Evolutionary conservation across 2,888 invertebrate genomes (phyloP).

Genomic region (Hoplodrina ambigua): DNA sequence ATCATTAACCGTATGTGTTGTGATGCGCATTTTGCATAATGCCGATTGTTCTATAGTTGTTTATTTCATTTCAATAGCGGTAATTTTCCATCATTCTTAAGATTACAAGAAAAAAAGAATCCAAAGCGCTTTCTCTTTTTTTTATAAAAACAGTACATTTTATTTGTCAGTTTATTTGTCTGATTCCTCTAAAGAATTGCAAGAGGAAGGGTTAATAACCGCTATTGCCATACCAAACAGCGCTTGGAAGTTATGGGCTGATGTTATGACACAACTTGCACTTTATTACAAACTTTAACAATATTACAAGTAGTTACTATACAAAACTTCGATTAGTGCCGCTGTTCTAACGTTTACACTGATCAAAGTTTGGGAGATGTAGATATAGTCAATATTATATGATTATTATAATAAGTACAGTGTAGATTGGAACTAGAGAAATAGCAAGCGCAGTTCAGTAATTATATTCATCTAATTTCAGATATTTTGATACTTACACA

Average conservation of each 20-base stretch:
- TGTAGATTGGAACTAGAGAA: conserved; percentile 27
- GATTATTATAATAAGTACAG: conserved; percentile 43
- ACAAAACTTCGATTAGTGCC: conserved; percentile 5
- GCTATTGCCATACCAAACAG: background rate
- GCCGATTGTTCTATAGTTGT: conserved; percentile 12
- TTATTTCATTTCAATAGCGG: no score
- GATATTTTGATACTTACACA: conserved; percentile 13
- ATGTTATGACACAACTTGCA: conserved; percentile 15
- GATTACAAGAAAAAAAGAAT: no score
- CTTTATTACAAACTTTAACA: conserved; percentile 30
- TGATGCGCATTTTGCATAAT: conserved; percentile 15
- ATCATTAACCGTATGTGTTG: conserved; percentile 10
- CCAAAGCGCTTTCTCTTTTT: no score
- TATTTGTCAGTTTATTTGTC: background rate
- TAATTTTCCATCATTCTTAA: no score
- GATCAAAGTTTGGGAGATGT: conserved; percentile 14
- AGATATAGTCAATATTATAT: conserved; percentile 28
- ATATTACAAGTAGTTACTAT: conserved; percentile 18
- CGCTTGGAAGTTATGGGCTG: conserved; percentile 6
- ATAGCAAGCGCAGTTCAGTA: conserved; percentile 10
- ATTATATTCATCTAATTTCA: conserved; percentile 14
- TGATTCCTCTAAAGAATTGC: background rate
- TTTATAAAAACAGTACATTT: no score
- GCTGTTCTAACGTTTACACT: conserved; percentile 1
- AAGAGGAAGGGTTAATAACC: background rate